phyloP scores from a whole-genome alignment of 2,113 vertebrate species.

The Gymnobelideus leadbeateri region DNA sequence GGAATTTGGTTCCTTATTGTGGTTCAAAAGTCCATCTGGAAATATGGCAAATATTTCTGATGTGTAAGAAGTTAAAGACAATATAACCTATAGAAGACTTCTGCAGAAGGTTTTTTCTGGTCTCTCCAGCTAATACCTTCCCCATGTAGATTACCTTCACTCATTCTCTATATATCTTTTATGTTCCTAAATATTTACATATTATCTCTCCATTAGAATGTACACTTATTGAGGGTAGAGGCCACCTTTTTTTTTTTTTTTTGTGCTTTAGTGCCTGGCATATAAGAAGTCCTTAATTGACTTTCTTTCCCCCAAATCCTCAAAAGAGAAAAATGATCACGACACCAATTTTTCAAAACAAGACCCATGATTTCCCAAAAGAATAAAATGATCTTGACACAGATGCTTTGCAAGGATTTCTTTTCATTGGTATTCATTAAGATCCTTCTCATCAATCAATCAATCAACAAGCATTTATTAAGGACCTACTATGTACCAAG shows the following conservation, averaged over 20 bases:
- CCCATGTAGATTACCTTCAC: background rate
- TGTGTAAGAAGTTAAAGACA: conserved; percentile 65
- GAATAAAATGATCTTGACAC: background rate
- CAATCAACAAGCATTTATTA: too few relatives aligned
- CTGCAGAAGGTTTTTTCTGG: conserved; percentile 68
- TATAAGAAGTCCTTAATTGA: background rate
- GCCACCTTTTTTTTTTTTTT: background rate
- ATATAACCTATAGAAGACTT: conserved; percentile 50
- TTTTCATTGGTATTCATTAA: background rate
- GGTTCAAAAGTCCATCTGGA: conserved; percentile 50
- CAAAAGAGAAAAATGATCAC: background rate
- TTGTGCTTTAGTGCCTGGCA: background rate
- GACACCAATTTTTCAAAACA: background rate
- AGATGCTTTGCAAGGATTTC: background rate
- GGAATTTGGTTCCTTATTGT: conserved; percentile 47
- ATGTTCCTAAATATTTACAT: background rate
- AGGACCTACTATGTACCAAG: too few relatives aligned
- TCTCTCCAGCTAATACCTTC: conserved; percentile 38
- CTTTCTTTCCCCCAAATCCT: background rate
- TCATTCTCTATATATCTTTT: background rate
- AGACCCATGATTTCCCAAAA: background rate
- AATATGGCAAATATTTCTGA: conserved; percentile 49
- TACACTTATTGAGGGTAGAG: background rate
- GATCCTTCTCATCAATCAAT: too few relatives aligned
- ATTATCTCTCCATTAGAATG: background rate